These are phyloP conservation scores for Corvus cornix DNA, from an alignment of 2,113 vertebrate genomes.

Conservation along the genomic window DNA sequence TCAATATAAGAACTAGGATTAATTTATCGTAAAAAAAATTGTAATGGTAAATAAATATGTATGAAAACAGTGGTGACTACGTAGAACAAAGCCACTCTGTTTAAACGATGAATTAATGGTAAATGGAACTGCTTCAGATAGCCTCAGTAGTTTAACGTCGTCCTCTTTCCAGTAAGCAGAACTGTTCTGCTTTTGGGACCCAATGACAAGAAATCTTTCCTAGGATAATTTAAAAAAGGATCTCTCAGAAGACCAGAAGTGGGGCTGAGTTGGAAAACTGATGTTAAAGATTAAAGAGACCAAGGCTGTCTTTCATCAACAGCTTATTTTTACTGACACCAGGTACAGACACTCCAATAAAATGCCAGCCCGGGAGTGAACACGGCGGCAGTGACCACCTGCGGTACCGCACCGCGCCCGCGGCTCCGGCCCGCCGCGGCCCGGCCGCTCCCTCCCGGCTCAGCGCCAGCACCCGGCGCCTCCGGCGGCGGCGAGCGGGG, in stretches of 20 bases:
- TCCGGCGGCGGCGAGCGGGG: accelerated
- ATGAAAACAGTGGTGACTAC: not conserved
- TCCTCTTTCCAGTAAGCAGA: not conserved
- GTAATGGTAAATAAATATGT: not conserved
- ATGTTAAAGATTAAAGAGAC: not conserved
- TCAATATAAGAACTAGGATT: not conserved
- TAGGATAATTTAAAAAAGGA: accelerated
- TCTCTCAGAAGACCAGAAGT: not conserved
- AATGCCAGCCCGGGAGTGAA: accelerated
- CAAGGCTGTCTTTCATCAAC: not conserved
- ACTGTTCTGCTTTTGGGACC: not conserved
- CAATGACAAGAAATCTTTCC: not conserved
- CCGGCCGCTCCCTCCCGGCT: accelerated
- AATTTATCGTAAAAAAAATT: not conserved
- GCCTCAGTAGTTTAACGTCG: not conserved
- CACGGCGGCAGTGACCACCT: accelerated
- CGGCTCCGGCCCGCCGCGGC: accelerated
- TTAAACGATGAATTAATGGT: accelerated
- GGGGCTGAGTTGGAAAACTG: not conserved
- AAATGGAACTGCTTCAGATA: not conserved
- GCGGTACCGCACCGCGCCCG: accelerated
- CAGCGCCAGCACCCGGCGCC: not conserved
- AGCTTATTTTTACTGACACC: not conserved
- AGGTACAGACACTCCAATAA: no score
- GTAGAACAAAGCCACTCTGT: not conserved